Evolutionary conservation across 2,113 vertebrate genomes (phyloP).

Genomic region (Atherinomorus stipes): DNA sequence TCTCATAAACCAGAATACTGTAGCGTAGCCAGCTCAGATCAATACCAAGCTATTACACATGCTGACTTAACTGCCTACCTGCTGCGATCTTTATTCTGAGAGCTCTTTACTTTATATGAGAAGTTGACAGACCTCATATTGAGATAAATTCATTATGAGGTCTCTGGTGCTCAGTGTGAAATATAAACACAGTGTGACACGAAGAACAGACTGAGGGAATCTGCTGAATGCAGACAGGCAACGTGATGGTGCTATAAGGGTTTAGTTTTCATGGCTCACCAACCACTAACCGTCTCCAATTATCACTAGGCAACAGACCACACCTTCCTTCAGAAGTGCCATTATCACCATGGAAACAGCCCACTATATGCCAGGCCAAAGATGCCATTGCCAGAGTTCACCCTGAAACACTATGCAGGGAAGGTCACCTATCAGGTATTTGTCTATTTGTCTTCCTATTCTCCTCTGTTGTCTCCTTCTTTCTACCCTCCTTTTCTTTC

Average conservation of each 20-base stretch:
- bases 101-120: constrained; percentile 20
- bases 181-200: constrained; percentile 33
- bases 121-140: constrained; percentile 30
- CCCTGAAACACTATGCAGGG: constrained; percentile 95
- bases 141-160: constrained; percentile 53
- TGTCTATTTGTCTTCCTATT: not conserved
- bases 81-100: constrained; percentile 39
- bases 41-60: constrained; percentile 51
- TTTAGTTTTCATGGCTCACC: constrained; percentile 31
- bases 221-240: constrained; percentile 8
- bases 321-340: constrained; percentile 99
- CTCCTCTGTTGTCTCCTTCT: not conserved
- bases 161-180: constrained; percentile 36
- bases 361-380: constrained; percentile 94
- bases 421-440: constrained; percentile 96
- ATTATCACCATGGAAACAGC: constrained; percentile 94
- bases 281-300: constrained; percentile 47
- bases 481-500: not conserved
- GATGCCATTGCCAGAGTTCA: constrained; percentile 97
- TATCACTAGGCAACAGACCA: constrained; percentile 93
- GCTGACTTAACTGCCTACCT: constrained; percentile 49
- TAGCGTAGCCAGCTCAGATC: constrained; percentile 37
- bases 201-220: constrained; percentile 19
- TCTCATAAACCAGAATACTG: constrained; percentile 29
- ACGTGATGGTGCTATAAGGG: constrained; percentile 26